These are phyloP conservation scores for Heliconius cydno DNA, from an alignment of 2,888 invertebrate species.

Conservation along the genomic window DNA sequence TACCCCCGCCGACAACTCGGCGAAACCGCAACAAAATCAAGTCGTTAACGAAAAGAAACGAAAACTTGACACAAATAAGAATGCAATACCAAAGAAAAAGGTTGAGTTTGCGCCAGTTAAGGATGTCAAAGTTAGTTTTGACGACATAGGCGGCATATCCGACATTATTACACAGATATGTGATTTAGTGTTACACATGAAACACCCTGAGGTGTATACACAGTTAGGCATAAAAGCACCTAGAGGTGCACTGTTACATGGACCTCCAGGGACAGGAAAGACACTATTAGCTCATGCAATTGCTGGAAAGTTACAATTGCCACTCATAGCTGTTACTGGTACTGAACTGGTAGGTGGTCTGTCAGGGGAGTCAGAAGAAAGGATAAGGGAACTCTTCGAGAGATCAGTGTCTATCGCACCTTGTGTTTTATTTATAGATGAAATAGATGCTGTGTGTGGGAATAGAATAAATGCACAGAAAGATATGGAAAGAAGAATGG, in stretches of 20 bases:
- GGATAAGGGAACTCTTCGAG: conserved; percentile 95
- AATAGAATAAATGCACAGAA: conserved; percentile 94
- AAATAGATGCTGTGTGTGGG: conserved; percentile 97
- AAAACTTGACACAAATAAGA: conserved; percentile 62
- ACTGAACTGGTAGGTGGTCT: conserved; percentile 97
- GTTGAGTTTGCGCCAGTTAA: conserved; percentile 67
- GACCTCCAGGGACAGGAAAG: conserved; percentile 98
- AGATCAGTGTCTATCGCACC: conserved; percentile 90
- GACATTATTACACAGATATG: conserved; percentile 87
- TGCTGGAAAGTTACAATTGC: conserved; percentile 92
- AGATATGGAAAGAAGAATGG: conserved; percentile 98
- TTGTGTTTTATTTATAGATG: conserved; percentile 96
- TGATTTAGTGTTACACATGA: conserved; percentile 92
- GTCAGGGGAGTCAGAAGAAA: conserved; percentile 97
- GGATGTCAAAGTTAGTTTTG: conserved; percentile 83
- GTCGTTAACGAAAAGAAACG: conserved; percentile 68
- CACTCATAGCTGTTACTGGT: conserved; percentile 93
- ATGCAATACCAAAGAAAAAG: conserved; percentile 62
- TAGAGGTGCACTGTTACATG: conserved; percentile 95
- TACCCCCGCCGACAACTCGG: conserved; percentile 57
- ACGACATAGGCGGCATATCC: conserved; percentile 92
- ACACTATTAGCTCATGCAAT: conserved; percentile 91
- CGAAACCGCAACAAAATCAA: conserved; percentile 62
- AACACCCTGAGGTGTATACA: conserved; percentile 94
- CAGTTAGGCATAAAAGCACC: conserved; percentile 94